Percentiles rank a stretch among this genome's conserved stretches.
Evolutionary conservation across 35 echinoderm and acorn worm species (phyloP).

Genomic region (Diadema setosum): DNA sequence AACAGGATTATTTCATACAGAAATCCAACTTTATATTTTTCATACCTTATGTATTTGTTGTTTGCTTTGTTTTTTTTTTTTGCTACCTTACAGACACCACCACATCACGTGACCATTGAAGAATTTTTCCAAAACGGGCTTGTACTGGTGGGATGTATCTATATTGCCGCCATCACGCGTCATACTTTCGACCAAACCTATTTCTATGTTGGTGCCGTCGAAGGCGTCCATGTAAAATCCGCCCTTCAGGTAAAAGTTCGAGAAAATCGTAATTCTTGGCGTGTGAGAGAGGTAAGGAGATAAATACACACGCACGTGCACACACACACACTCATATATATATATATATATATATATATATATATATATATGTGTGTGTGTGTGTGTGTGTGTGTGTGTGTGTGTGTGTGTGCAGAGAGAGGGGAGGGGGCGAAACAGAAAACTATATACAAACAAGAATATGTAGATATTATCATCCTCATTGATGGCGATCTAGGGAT

Average conservation of each 20-base stretch:
- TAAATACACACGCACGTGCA: not conserved
- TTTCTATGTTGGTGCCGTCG: not conserved
- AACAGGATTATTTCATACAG: too few relatives aligned
- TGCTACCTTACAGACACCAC: not conserved
- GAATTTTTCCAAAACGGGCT: constrained; percentile 56
- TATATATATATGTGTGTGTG: not conserved
- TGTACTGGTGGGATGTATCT: constrained; percentile 13
- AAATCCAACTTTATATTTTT: too few relatives aligned
- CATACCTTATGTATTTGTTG: not conserved
- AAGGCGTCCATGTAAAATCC: constrained; percentile 7
- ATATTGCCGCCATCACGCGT: not conserved
- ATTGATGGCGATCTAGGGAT: too few relatives aligned
- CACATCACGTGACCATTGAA: constrained; percentile 18
- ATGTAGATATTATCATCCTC: too few relatives aligned
- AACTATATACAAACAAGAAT: too few relatives aligned
- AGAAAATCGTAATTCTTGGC: not conserved
- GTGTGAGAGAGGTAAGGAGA: not conserved
- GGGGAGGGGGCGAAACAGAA: too few relatives aligned
- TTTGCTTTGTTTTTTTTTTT: not conserved
- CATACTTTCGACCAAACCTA: not conserved
- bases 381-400: too few relatives aligned
- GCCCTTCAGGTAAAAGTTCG: not conserved
- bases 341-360: not conserved
- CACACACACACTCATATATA: not conserved
- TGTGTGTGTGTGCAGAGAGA: too few relatives aligned